Evolutionary conservation across 2,797 vertebrate species (phyloP).

Genomic region (Takifugu rubripes): DNA sequence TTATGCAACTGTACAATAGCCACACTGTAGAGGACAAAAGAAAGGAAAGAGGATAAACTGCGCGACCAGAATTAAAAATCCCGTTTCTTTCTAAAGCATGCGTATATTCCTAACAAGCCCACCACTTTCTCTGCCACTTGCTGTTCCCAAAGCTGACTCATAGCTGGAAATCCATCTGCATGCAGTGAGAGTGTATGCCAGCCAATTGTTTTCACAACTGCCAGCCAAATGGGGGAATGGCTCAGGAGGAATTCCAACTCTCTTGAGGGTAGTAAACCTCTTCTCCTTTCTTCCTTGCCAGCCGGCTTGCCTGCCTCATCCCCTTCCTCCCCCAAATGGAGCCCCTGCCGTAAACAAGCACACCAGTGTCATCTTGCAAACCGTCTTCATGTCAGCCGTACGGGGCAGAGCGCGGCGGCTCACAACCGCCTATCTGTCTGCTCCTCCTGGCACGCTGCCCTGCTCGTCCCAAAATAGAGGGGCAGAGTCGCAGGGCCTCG

Average conservation of each 20-base stretch:
- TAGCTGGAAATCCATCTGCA: slow-evolving; percentile 72
- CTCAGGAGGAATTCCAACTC: slow-evolving; percentile 77
- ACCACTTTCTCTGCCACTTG: slow-evolving; percentile 65
- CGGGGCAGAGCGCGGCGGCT: slow-evolving; percentile 36
- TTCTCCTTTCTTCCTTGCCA: slow-evolving; percentile 45
- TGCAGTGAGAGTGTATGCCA: slow-evolving; percentile 68
- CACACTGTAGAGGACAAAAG: slow-evolving; percentile 8
- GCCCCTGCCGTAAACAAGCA: slow-evolving; percentile 67
- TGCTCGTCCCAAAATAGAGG: slow-evolving; percentile 69
- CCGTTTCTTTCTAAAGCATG: slow-evolving; percentile 37
- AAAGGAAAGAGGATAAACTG: slow-evolving; percentile 13
- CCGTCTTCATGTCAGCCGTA: slow-evolving; percentile 30
- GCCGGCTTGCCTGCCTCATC: slow-evolving; percentile 37
- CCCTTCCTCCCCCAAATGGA: slow-evolving; percentile 38
- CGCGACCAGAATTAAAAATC: slow-evolving; percentile 38
- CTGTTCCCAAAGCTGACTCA: slow-evolving; percentile 74
- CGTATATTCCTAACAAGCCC: slow-evolving; percentile 55
- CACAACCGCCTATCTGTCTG: slow-evolving; percentile 48
- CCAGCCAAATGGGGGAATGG: slow-evolving; percentile 80
- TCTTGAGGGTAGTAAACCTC: slow-evolving; percentile 73
- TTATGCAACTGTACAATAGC: slow-evolving; percentile 5
- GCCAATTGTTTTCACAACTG: slow-evolving; percentile 83
- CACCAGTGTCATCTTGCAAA: slow-evolving; percentile 61
- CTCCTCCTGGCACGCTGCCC: slow-evolving; percentile 57
- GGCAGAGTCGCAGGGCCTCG: slow-evolving; percentile 47